phyloP scores from a whole-genome alignment of 2,113 vertebrate genomes.

The Zeus faber region DNA sequence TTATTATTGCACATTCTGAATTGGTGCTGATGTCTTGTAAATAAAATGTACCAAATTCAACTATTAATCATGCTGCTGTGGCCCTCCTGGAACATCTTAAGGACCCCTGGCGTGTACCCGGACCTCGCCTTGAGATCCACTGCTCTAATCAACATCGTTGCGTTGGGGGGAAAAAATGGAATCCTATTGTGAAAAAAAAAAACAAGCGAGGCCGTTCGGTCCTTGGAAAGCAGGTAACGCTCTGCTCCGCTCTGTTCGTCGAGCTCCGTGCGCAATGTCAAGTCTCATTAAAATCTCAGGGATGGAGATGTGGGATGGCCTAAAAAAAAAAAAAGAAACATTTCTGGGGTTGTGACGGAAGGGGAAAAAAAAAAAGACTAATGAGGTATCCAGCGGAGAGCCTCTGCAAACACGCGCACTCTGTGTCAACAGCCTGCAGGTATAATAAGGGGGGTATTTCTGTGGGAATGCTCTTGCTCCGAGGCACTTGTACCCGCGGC shows the following conservation, averaged over 20 bases:
- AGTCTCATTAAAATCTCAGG: slow-evolving; percentile 46
- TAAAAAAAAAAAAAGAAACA: slow-evolving; percentile 38
- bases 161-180: too few relatives aligned
- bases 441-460: slow-evolving; percentile 11
- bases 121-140: too few relatives aligned
- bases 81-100: too few relatives aligned
- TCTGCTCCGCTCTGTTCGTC: neutral
- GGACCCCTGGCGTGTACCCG: too few relatives aligned
- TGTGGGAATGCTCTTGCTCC: slow-evolving; percentile 43
- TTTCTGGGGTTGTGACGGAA: too few relatives aligned
- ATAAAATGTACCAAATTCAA: too few relatives aligned
- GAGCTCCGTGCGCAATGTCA: slow-evolving; percentile 45
- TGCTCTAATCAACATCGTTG: too few relatives aligned
- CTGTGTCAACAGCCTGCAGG: slow-evolving; percentile 47
- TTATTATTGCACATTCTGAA: too few relatives aligned
- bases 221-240: neutral
- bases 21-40: too few relatives aligned
- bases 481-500: slow-evolving; percentile 45
- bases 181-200: too few relatives aligned
- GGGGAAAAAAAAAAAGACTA: slow-evolving; percentile 44
- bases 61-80: too few relatives aligned
- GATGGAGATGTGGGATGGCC: slow-evolving; percentile 37
- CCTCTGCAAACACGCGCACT: slow-evolving; percentile 34
- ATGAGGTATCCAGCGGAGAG: slow-evolving; percentile 42
- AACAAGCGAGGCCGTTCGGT: too few relatives aligned